A percentile compares a stretch with the other conserved stretches of the same genome.
Conservation (phyloP, 2,113 vertebrate species). For the Aegithalos caudatus region DNA sequence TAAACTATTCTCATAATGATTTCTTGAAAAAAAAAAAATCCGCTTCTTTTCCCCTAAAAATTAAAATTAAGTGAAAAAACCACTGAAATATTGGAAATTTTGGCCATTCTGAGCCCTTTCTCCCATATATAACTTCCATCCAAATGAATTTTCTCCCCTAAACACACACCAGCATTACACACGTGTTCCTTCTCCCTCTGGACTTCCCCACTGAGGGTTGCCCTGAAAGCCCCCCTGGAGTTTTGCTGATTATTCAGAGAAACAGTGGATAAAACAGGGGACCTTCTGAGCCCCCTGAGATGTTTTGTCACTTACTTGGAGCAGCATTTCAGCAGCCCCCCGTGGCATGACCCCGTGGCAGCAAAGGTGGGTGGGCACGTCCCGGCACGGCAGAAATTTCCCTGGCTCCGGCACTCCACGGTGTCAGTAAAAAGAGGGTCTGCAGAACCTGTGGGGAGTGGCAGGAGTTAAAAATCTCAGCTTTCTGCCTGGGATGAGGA, state of each 20-base stretch:
- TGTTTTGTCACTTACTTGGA: neutral
- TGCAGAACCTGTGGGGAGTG: conserved; percentile 17
- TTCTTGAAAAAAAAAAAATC: neutral
- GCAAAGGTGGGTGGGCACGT: neutral
- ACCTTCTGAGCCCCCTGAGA: neutral
- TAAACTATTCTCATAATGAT: neutral
- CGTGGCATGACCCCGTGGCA: neutral
- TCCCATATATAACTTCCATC: neutral
- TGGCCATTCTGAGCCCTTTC: neutral
- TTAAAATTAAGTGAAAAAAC: neutral
- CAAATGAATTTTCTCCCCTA: neutral
- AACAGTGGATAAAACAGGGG: neutral
- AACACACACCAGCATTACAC: fast-evolving
- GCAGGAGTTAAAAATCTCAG: neutral
- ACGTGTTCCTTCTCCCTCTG: neutral
- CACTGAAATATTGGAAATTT: neutral
- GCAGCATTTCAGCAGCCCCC: neutral
- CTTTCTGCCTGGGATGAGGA: neutral
- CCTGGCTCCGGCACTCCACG: neutral
- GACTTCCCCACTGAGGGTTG: neutral
- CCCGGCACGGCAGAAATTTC: neutral
- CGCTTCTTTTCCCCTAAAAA: neutral
- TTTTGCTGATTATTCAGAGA: neutral
- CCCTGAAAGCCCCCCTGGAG: fast-evolving
- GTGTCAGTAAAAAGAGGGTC: neutral